Evolutionary conservation across 2,113 vertebrate species (phyloP), one percentile per base, ranked within the genome.

Genomic region (Diphyllodes magnificus): DNA sequence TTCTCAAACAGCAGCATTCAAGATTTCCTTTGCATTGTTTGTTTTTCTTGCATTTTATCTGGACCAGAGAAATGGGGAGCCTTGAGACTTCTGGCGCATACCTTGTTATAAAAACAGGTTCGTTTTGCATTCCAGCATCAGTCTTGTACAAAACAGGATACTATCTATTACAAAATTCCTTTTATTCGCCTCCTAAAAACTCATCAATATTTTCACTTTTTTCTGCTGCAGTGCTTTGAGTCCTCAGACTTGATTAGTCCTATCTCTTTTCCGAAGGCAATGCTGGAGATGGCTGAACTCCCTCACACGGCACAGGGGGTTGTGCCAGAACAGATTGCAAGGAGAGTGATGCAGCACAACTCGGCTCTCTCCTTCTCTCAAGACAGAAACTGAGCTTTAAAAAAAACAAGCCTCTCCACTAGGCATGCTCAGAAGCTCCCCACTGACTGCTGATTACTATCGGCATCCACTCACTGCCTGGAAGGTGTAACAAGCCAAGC

Each of bases 351-450:
- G 75, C 92, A 70, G 90, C 83, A 95, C 70, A 95, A 69, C 78
- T 80, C 39, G 11, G 33, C 81, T 96, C 86, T 78, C 86, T 85
- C 86, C 90, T 86, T 86, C 76, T 83, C 82, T 70, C 64, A 94
- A 92, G 71, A 97, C 87, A 96, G 95, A 97, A 96, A 89, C 44
- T 47, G 75, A 53, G 57, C 86, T 86, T 86, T 63, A 59, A 69
- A 80, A 95, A 90, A 87, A 82, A 63, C 51, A 79, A 94, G 69
- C 64, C 75, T 92, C 76, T 70, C 57, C 77, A 92, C 71, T 19
- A 69, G 76, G 90, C 97, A 97, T 96, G 95, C 95, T 93, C 97
- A 97, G 97, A 95, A 97, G 47, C 61, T 84, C 56, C 84, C 82
- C 82, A 91, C 25, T 0, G 0, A 28, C 57, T 71, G n/a, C 85